Base-by-base conservation (phyloP, 2,797 vertebrate species). In the Eulemur albifrons region DNA sequence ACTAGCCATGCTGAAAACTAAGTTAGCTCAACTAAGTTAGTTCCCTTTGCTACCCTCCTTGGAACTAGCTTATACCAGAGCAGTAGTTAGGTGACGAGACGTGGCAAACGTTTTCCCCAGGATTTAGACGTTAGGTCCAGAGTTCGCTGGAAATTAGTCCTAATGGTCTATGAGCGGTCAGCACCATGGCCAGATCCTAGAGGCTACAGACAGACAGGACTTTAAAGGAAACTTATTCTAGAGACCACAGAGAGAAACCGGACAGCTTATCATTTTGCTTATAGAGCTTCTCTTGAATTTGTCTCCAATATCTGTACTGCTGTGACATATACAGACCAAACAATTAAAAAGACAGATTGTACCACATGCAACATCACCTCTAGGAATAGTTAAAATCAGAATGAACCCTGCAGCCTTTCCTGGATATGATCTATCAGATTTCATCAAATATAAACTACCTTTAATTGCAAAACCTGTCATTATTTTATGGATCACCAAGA, bases 161-260 rank as follows among this genome's bases (percentile, higher is more conserved):
- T 13, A 11, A 72, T 27, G 40, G 1, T 18, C 57, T 45, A 1
- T 0, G 7, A 54, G 50, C 20, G 52, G 88, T 98, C 97, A 97
- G 97, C 96, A 98, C 97, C 97, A 97, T 35, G 97, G 97, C 80
- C 96, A 97, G 97, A 97, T 94, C 96, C 96, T 76, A 76, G 79
- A 81, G 57, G 43, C 61, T 84, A 23, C 52, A 75, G 77, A 50
- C 9, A 79, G 77, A 11, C 43, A 40, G 35, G 38, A 79, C 63
- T 27, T 59, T 4, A 1, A 61, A 45, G 72, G 52, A 88, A 82
- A 59, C 45, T 32, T 63, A 59, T 7, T 40, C 23, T 81, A 70
- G 50, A 59, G 23, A 81, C 45, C 27, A 10, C 35, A 67, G 13
- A 63, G 20, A 84, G n/a, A 54, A n/a, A 15, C 15, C 69, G 67